Evolutionary conservation across 2,888 invertebrate species (phyloP), one percentile per base, ranked within the genome.

Genomic region (Dioctria linearis): DNA sequence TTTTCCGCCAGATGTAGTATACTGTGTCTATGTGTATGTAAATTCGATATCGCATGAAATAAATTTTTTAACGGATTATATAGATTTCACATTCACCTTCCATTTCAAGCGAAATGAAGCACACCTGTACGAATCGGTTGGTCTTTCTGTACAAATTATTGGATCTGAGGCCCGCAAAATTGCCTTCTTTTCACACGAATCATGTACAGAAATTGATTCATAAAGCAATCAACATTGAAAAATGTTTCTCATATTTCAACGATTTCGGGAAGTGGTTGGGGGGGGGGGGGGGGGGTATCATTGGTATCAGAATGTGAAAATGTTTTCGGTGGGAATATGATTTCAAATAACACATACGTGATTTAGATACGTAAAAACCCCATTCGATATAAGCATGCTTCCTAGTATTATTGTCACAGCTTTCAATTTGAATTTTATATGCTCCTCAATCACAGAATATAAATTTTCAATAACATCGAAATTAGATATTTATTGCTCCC

Each of bases 11-110:
- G 65, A 79, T 73, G 25, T 25, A 25, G 25, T 25, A 25, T 25
- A 25, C 25, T 25, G 25, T 25, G 73, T 80, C 65, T 57, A 25
- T 63, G 73, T 80, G 73, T 73, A 80, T 80, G 80, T 59, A 80
- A 73, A 80, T 80, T 73, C 80, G 73, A 80, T 65, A 57, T 42
- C 66, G 42, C 43, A 43, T n/a, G n/a, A 43, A 66, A 43, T 66
- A 66, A 66, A 66, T 66, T 66, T 66, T 66, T 66, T 42, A 66
- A 66, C 66, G 66, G 66, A 66, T 66, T 66, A 66, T 66, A 42
- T 66, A 66, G 43, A 43, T 42, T 11, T 42, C 46, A 9, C 66
- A 42, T 13, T 13, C 4, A 66, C 11, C 46, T 43, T 66, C 6
- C 13, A n/a, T 13, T 25, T 25, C 25, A 25, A 25, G 25, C 2